Conservation (phyloP, 2,888 invertebrate genomes). For the Didymodactylos carnosus region DNA sequence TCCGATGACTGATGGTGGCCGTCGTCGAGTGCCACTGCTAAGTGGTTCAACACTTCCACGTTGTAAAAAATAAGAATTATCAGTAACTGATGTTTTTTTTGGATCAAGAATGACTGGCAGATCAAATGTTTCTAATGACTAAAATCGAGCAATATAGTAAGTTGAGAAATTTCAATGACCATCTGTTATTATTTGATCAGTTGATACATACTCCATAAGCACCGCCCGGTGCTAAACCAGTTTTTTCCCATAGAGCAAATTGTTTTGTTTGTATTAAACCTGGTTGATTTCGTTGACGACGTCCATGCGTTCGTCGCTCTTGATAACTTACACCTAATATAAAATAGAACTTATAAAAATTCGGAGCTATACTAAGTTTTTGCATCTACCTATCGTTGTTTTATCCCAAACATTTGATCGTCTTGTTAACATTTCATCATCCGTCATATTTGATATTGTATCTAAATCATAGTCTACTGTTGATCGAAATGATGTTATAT, state of each 20-base stretch:
- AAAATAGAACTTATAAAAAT: neutral
- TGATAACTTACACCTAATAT: neutral
- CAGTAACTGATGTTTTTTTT: neutral
- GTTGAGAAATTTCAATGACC: no score
- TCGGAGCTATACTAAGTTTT: neutral
- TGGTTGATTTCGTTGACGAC: constrained; percentile 5
- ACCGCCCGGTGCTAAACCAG: constrained; percentile 30
- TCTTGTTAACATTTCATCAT: neutral
- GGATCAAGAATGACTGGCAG: neutral
- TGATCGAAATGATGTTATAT: neutral
- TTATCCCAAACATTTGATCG: constrained; percentile 9
- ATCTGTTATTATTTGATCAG: neutral
- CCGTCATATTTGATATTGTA: neutral
- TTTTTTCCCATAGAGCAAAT: constrained; percentile 24
- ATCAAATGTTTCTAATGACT: neutral
- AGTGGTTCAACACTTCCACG: neutral
- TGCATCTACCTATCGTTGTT: constrained; percentile 1
- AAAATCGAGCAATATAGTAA: no score
- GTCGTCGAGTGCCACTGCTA: neutral
- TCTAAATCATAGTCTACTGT: neutral
- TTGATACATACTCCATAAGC: constrained; percentile 32
- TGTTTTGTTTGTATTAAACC: neutral
- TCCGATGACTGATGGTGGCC: neutral
- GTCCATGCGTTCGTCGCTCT: constrained; percentile 1
- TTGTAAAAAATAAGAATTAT: neutral